Conservation (phyloP, 2,797 vertebrate species). For the Falco naumanni region DNA sequence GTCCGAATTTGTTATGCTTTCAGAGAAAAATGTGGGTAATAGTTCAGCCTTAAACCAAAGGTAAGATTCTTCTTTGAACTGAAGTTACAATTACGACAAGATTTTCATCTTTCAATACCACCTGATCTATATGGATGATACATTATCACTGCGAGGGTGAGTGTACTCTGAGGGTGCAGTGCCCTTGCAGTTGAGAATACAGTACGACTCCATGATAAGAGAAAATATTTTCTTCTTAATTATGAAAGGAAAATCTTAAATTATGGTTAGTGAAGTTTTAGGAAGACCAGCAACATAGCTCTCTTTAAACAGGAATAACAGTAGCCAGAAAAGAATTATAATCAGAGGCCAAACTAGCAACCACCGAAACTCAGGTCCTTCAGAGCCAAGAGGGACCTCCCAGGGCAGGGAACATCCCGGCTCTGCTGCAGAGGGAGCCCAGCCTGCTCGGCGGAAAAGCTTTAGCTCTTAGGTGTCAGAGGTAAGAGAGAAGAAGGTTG, state of each 20-base stretch:
- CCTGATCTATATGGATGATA: constrained; percentile 71
- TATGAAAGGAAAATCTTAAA: not conserved
- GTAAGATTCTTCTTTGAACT: constrained; percentile 60
- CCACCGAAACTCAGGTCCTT: not conserved
- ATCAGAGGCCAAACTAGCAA: not conserved
- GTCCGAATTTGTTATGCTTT: not conserved
- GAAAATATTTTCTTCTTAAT: not conserved
- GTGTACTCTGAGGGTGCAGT: not conserved
- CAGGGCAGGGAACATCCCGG: not conserved
- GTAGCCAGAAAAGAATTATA: not conserved
- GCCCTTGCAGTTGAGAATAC: not conserved
- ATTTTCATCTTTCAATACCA: constrained; percentile 60
- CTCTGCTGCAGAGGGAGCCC: not conserved
- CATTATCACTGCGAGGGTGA: not conserved
- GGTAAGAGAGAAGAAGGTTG: not conserved
- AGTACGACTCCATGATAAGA: rapidly evolving
- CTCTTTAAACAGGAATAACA: not conserved
- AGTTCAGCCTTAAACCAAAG: constrained; percentile 33
- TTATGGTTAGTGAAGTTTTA: not conserved
- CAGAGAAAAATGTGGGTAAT: not conserved
- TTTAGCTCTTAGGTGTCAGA: not conserved
- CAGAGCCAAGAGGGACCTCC: not conserved
- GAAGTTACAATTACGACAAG: constrained; percentile 54
- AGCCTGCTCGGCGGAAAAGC: not conserved
- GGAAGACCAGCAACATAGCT: not conserved